Percentiles rank a stretch among this genome's conserved stretches.
These are phyloP conservation scores for Teleogryllus oceanicus DNA, from an alignment of 2,888 invertebrate genomes.

Conservation along the genomic window DNA sequence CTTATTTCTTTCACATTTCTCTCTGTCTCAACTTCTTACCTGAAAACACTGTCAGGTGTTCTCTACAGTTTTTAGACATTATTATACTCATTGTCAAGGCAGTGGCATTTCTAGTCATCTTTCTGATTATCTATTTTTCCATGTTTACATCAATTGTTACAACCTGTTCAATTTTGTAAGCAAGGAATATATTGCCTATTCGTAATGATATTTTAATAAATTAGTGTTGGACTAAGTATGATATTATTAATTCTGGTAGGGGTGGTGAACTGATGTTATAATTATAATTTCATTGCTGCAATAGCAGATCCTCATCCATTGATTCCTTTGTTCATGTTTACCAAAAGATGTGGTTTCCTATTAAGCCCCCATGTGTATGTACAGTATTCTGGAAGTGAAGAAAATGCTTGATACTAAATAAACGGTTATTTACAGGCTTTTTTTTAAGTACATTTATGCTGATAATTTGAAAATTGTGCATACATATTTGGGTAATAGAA, in stretches of 20 bases:
- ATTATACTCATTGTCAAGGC: slow-evolving; percentile 36
- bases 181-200: slow-evolving; percentile 38
- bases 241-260: slow-evolving; percentile 12
- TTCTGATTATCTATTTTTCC: slow-evolving; percentile 38
- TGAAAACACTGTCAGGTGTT: slow-evolving; percentile 36
- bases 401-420: too few relatives aligned
- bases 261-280: background rate
- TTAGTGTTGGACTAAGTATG: slow-evolving; percentile 37
- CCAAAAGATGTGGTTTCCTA: background rate
- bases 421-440: too few relatives aligned
- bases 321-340: slow-evolving; percentile 9
- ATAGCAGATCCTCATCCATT: background rate
- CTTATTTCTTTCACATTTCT: slow-evolving; percentile 33
- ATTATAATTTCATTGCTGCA: background rate
- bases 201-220: slow-evolving; percentile 39
- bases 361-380: background rate
- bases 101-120: slow-evolving; percentile 37
- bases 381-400: background rate
- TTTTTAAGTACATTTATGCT: too few relatives aligned
- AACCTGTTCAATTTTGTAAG: slow-evolving; percentile 38
- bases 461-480: background rate
- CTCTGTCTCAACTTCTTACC: slow-evolving; percentile 37
- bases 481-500: slow-evolving; percentile 6
- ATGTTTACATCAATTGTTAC: slow-evolving; percentile 39
- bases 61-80: slow-evolving; percentile 37